Conservation (phyloP, 2,113 vertebrate species). For the Eurystomus gularis region DNA sequence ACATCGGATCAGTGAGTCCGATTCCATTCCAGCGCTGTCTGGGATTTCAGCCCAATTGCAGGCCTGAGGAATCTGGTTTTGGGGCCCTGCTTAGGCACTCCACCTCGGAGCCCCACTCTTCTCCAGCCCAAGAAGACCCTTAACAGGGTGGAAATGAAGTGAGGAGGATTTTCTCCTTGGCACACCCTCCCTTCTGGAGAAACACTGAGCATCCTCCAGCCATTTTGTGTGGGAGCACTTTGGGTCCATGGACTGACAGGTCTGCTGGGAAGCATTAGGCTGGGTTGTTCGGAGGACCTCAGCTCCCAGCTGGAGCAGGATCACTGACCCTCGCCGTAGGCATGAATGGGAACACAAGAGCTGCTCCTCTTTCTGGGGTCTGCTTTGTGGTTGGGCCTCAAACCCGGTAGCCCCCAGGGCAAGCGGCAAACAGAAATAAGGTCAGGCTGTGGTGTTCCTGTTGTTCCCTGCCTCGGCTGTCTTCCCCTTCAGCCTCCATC, state of each 20-base stretch:
- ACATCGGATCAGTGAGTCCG: rapidly evolving
- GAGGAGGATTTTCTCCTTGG: neutral
- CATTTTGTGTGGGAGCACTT: neutral
- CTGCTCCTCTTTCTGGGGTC: neutral
- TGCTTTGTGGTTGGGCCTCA: neutral
- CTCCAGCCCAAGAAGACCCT: neutral
- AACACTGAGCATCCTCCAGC: neutral
- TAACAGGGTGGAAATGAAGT: neutral
- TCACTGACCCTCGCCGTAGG: neutral
- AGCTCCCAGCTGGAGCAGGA: neutral
- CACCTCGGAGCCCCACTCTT: rapidly evolving
- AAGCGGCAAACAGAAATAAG: slow-evolving; percentile 6
- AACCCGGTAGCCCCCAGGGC: neutral
- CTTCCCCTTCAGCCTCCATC: neutral
- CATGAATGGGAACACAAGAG: neutral
- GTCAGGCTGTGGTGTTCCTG: neutral
- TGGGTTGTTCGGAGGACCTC: rapidly evolving
- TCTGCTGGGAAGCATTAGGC: neutral
- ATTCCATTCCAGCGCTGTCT: neutral
- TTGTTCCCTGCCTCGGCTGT: neutral
- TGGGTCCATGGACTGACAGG: rapidly evolving
- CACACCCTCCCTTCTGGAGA: neutral
- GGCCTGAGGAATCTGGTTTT: neutral
- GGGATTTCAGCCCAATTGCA: neutral
- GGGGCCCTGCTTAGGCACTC: neutral